phyloP scores from a whole-genome alignment of 2,113 vertebrate genomes.

The Xyliphius kryptos region DNA sequence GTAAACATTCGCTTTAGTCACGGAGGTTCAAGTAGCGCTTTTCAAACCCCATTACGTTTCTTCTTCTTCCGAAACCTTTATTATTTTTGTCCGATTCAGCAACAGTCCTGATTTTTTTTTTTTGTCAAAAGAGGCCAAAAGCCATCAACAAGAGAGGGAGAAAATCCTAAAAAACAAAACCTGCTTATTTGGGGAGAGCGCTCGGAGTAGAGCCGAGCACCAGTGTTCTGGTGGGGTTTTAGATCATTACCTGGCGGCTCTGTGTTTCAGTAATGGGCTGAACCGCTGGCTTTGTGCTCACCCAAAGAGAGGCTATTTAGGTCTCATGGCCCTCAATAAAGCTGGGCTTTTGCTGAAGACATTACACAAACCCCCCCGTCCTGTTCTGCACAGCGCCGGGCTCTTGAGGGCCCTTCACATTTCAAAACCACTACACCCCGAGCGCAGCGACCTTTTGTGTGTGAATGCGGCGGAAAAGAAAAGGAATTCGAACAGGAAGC shows the following conservation, averaged over 20 bases:
- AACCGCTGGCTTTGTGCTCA: slow-evolving; percentile 77
- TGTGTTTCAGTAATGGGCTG: slow-evolving; percentile 76
- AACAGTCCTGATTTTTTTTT: too few relatives aligned
- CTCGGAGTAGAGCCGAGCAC: slow-evolving; percentile 68
- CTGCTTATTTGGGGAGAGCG: slow-evolving; percentile 71
- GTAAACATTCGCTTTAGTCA: slow-evolving; percentile 42
- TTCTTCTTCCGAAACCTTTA: slow-evolving; percentile 1
- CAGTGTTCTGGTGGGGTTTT: slow-evolving; percentile 79
- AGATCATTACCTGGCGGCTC: slow-evolving; percentile 85
- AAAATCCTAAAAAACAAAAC: slow-evolving; percentile 54
- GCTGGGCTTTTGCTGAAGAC: slow-evolving; percentile 63
- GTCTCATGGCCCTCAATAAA: slow-evolving; percentile 76
- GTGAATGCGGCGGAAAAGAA: slow-evolving; percentile 64
- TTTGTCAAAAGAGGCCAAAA: slow-evolving; percentile 50
- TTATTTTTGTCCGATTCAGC: too few relatives aligned
- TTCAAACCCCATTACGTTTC: slow-evolving; percentile 49
- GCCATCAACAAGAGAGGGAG: slow-evolving; percentile 60
- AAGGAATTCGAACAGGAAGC: slow-evolving; percentile 77
- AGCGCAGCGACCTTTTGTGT: slow-evolving; percentile 74
- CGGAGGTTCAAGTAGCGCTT: slow-evolving; percentile 56
- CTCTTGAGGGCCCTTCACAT: slow-evolving; percentile 60
- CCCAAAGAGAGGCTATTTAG: slow-evolving; percentile 74
- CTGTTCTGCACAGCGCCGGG: slow-evolving; percentile 58
- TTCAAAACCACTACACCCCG: slow-evolving; percentile 61
- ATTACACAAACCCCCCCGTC: slow-evolving; percentile 74